Evolutionary conservation across 2,888 invertebrate genomes (phyloP).

Genomic region (Boloria selene): DNA sequence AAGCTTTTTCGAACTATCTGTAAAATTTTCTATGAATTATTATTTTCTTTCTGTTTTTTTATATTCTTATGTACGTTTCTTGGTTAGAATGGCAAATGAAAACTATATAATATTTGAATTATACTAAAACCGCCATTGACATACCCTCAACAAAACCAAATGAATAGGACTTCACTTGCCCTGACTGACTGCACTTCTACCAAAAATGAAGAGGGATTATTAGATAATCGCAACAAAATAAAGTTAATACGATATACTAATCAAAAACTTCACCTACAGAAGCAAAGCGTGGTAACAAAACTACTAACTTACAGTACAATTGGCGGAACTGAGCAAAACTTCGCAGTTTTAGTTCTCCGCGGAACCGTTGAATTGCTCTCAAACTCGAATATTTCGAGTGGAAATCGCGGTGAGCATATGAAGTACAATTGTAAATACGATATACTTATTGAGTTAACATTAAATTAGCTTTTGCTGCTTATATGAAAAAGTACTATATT

Average conservation of each 20-base stretch:
- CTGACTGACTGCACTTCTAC: too few relatives aligned
- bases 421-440: conserved; percentile 21
- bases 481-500: too few relatives aligned
- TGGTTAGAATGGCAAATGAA: too few relatives aligned
- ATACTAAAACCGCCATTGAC: too few relatives aligned
- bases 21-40: too few relatives aligned
- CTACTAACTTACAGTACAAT: conserved; percentile 27
- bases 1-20: too few relatives aligned
- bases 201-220: too few relatives aligned
- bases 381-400: conserved; percentile 31
- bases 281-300: conserved; percentile 16
- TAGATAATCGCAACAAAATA: neutral
- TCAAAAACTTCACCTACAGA: conserved; percentile 13
- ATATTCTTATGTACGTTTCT: too few relatives aligned
- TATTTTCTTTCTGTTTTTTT: too few relatives aligned
- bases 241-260: conserved; percentile 12
- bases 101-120: too few relatives aligned
- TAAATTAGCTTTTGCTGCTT: conserved; percentile 1
- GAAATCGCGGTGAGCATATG: conserved; percentile 34
- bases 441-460: neutral
- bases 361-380: conserved; percentile 23
- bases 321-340: conserved; percentile 39
- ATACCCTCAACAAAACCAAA: too few relatives aligned
- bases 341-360: conserved; percentile 41
- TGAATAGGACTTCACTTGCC: too few relatives aligned